A percentile compares a stretch with the other conserved stretches of the same genome.
Conservation (phyloP, 2,797 vertebrate species). For the Alauda arvensis region DNA sequence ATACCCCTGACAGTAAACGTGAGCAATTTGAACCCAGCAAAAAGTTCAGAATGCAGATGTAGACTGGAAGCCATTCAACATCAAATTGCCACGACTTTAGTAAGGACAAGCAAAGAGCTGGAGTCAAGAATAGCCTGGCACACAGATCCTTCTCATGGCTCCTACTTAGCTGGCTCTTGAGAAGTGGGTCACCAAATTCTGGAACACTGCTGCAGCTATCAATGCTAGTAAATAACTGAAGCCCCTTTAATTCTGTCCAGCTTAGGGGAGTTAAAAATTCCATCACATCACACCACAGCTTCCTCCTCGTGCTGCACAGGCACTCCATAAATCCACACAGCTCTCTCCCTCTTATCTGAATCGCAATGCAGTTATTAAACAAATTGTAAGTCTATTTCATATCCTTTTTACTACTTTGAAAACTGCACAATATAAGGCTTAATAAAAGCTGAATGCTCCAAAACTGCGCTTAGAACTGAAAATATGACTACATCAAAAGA, state of each 20-base stretch:
- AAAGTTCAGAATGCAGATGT: background rate
- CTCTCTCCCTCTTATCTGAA: conserved; percentile 51
- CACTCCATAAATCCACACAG: conserved; percentile 37
- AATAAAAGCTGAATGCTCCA: conserved; percentile 67
- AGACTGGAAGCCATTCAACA: background rate
- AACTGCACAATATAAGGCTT: conserved; percentile 64
- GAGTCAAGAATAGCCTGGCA: background rate
- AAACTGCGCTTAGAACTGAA: conserved; percentile 70
- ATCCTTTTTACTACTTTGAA: conserved; percentile 66
- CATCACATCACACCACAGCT: background rate
- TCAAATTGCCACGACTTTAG: background rate
- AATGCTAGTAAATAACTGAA: background rate
- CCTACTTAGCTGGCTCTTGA: background rate
- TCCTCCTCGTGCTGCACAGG: background rate
- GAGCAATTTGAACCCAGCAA: background rate
- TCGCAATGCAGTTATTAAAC: conserved; percentile 63
- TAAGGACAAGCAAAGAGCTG: background rate
- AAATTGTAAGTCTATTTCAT: conserved; percentile 63
- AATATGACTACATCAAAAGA: conserved; percentile 75
- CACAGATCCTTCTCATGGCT: background rate
- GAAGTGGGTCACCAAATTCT: background rate
- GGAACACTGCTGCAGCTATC: background rate
- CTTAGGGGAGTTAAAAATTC: conserved; percentile 41
- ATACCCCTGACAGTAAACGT: accelerated
- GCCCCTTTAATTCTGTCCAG: conserved; percentile 12